phyloP scores from a whole-genome alignment of 2,888 invertebrate genomes.

The Criorhina ranunculi region DNA sequence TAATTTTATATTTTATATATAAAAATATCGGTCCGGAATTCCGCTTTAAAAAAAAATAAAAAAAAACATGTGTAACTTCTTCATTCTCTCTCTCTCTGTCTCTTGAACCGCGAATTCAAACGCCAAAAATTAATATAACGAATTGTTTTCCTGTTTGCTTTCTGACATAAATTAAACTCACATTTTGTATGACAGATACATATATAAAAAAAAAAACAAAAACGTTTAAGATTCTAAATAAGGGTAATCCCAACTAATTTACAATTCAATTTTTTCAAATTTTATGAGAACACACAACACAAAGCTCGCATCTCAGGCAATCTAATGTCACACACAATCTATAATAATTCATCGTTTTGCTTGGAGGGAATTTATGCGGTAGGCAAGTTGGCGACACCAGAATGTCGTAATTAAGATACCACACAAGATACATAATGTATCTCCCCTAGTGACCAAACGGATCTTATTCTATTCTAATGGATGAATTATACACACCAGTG shows the following conservation, averaged over 20 bases:
- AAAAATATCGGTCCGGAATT: constrained; percentile 6
- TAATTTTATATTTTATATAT: background rate
- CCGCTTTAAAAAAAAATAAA: too few species aligned
- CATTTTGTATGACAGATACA: background rate
- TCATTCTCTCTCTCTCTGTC: background rate
- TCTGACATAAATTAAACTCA: constrained; percentile 42
- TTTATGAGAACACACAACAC: constrained; percentile 19
- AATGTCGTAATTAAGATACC: constrained; percentile 35
- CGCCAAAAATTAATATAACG: constrained; percentile 4
- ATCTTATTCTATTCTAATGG: constrained; percentile 22
- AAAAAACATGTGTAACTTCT: background rate
- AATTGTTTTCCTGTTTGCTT: constrained; percentile 10
- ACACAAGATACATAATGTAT: background rate
- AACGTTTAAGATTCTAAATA: constrained; percentile 24
- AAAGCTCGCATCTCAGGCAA: background rate
- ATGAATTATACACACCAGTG: constrained; percentile 16
- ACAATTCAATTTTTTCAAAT: constrained; percentile 21
- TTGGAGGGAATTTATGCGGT: constrained; percentile 14
- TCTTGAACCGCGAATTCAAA: too few species aligned
- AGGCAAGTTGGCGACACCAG: constrained; percentile 39
- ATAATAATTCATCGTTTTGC: constrained; percentile 34
- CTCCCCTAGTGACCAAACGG: constrained; percentile 33
- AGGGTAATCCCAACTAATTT: constrained; percentile 34
- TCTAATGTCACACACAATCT: background rate
- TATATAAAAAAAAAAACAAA: constrained; percentile 10